Percentiles rank a stretch among this genome's conserved stretches.
Evolutionary conservation across 2,888 invertebrate genomes (phyloP).

Genomic region (Blera fallax): DNA sequence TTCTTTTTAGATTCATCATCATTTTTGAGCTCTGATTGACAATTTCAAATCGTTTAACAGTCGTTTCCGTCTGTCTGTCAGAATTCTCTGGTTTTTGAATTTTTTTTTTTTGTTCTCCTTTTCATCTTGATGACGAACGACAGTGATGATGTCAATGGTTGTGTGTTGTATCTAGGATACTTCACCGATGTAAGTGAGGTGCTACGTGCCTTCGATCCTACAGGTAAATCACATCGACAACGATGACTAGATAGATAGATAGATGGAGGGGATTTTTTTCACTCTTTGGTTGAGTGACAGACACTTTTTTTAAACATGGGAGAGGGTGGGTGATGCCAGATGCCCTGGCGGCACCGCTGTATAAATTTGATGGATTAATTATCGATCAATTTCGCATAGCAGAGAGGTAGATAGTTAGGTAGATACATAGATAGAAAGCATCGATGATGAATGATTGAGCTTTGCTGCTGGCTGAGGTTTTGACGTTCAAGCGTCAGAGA

Average conservation of each 20-base stretch:
- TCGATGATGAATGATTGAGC: conserved; percentile 72
- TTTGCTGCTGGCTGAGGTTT: conserved; percentile 26
- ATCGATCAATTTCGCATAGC: conserved; percentile 69
- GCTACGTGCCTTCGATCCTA: conserved; percentile 26
- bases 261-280: not conserved
- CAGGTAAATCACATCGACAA: conserved; percentile 54
- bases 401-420: conserved; percentile 33
- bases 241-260: too few species aligned
- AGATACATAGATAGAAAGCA: conserved; percentile 52
- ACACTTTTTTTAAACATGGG: conserved; percentile 1
- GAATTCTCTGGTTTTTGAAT: conserved; percentile 13
- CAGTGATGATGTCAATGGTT: conserved; percentile 58
- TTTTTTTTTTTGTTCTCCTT: not conserved
- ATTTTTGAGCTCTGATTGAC: conserved; percentile 68
- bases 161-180: conserved; percentile 39
- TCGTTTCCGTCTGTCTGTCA: conserved; percentile 67
- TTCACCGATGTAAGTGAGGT: conserved; percentile 32
- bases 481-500: conserved; percentile 33
- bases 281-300: conserved; percentile 29
- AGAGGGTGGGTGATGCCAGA: conserved; percentile 17
- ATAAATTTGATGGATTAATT: conserved; percentile 72
- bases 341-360: conserved; percentile 30
- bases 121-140: conserved; percentile 41
- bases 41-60: conserved; percentile 66
- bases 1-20: conserved; percentile 64